These are phyloP conservation scores for Gila robusta DNA, from an alignment of 2,797 vertebrate genomes.

Conservation along the genomic window DNA sequence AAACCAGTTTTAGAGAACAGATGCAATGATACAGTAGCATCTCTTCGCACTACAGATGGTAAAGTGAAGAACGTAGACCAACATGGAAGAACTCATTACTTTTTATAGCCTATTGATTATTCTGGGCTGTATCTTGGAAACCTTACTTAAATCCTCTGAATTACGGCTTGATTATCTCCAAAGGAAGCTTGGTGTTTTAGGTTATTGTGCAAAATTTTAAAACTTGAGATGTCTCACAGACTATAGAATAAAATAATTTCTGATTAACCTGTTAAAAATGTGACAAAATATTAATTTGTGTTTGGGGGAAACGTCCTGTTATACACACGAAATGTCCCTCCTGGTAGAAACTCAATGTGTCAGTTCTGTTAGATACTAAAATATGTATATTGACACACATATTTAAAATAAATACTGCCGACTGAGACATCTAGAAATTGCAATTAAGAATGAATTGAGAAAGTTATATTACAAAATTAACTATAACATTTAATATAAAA, in stretches of 20 bases:
- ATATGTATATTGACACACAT: background rate
- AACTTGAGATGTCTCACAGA: background rate
- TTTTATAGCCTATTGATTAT: conserved; percentile 8
- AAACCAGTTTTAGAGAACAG: background rate
- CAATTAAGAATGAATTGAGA: background rate
- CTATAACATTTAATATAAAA: background rate
- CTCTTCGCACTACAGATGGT: background rate
- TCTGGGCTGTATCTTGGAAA: background rate
- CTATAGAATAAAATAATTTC: background rate
- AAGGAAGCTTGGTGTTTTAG: background rate
- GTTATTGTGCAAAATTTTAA: background rate
- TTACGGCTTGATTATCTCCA: background rate
- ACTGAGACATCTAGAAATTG: background rate
- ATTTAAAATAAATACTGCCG: background rate
- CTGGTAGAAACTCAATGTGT: background rate
- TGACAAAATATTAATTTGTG: background rate
- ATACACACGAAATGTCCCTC: background rate
- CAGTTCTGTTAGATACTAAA: background rate
- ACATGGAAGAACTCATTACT: background rate
- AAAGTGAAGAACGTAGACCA: background rate
- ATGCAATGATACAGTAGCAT: background rate
- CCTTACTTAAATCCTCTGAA: background rate
- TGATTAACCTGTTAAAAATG: background rate
- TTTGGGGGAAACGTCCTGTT: background rate
- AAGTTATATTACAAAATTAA: background rate